Evolutionary conservation across 2,888 invertebrate species (phyloP), one percentile per base, ranked within the genome.

Genomic region (Ametastegia equiseti): DNA sequence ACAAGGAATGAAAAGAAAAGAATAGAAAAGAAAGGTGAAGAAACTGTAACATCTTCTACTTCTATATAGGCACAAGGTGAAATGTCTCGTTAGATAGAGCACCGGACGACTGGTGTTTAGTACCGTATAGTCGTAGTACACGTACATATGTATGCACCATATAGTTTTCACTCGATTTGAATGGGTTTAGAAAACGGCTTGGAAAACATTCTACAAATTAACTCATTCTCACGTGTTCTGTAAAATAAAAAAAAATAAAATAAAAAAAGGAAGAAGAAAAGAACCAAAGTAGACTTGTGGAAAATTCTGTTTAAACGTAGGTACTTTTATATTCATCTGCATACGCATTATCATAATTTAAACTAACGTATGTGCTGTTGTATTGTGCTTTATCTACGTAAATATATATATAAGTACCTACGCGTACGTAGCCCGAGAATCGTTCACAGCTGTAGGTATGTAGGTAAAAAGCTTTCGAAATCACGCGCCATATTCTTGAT

Each of bases 131-230:
- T n/a, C n/a, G n/a, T n/a, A n/a, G n/a, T n/a, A n/a, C n/a, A n/a
- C n/a, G n/a, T n/a, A n/a, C n/a, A n/a, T n/a, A n/a, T n/a, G n/a
- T n/a, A n/a, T n/a, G n/a, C n/a, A n/a, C n/a, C n/a, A n/a, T n/a
- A n/a, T 63, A 63, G 78, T 57, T 78, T 78, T 78, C 78, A 78
- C 78, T 78, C 45, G 78, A 78, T 78, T 78, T 78, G 60, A 57
- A 78, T 78, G 78, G 78, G 60, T 78, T 78, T 60, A 33, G 39
- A 23, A 78, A 60, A 78, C 57, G 19, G 15, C 60, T 78, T 57
- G 78, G 63, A 78, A 63, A 78, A 78, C 36, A 75, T 54, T 45
- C 54, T 50, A 54, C 75, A 75, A 60, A 75, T 75, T 11, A 33
- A 36, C 27, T 50, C 75, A 75, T 75, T 54, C 54, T 75, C 75